Conservation (phyloP, 2,888 invertebrate genomes). For the Branchellion lobata region DNA sequence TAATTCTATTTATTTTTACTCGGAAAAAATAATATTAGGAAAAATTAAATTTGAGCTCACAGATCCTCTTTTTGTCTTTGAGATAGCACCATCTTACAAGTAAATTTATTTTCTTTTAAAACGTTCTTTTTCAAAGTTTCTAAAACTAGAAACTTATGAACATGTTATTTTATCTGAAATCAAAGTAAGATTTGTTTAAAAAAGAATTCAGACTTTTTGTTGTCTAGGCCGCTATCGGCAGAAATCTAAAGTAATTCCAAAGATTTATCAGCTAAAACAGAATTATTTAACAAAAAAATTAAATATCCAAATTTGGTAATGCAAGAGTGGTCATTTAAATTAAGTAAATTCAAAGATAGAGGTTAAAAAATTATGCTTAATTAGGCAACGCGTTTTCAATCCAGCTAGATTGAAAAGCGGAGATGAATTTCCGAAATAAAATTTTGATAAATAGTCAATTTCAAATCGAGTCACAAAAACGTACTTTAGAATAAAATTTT, state of each 20-base stretch:
- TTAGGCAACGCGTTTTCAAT: background rate
- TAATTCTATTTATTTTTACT: background rate
- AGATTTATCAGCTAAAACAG: background rate
- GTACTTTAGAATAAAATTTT: background rate
- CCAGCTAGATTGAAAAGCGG: background rate
- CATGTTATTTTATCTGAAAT: slow-evolving; percentile 16
- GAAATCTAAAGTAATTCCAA: background rate
- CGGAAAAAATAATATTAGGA: background rate
- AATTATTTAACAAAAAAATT: no score
- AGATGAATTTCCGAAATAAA: background rate
- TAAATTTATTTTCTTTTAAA: background rate
- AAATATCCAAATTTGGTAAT: no score
- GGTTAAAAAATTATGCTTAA: slow-evolving; percentile 18
- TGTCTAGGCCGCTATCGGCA: background rate
- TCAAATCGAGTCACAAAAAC: background rate
- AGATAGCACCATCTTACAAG: slow-evolving; percentile 46
- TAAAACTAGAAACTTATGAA: slow-evolving; percentile 15
- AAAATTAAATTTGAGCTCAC: no score
- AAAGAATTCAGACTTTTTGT: background rate
- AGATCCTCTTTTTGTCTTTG: slow-evolving; percentile 49
- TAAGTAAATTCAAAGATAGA: background rate
- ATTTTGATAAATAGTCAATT: background rate
- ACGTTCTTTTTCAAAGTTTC: slow-evolving; percentile 12
- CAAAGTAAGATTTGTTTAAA: background rate
- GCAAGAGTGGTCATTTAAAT: background rate